Evolutionary conservation across 2,888 invertebrate species (phyloP), one percentile per base, ranked within the genome.

Genomic region (Dione vanillae): DNA sequence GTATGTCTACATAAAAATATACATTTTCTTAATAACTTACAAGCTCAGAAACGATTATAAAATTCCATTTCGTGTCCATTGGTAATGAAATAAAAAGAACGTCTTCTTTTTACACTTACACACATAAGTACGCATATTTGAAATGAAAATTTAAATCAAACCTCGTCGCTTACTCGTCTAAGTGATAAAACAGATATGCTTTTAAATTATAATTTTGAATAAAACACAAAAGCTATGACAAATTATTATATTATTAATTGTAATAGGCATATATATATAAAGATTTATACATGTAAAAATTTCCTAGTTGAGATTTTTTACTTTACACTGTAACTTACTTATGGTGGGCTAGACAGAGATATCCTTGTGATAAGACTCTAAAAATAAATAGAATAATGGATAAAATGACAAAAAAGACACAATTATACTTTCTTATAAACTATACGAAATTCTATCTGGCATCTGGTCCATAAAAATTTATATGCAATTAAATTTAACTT

Each of bases 381-480:
- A 27, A 27, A 27, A 27, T 3, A 27, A 3, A 27, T 5, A 49
- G 16, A 2, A 43, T 45, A 49, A 16, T 10, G 19, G 19, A 49
- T 11, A 49, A 40, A 40, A 10, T 1, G 10, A 40, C 9, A 49
- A 19, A 56, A 56, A 37, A 43, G n/a, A 61, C 43, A 43, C 27
- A 43, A 61, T 61, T 45, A 61, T 35, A 2, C 27, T 61, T 61
- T 27, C 27, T 61, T 61, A 61, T 27, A 61, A 61, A 61, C 61
- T 61, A 45, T 16, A 12, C 16, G 10, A 61, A 61, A 61, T 61
- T 61, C 61, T 12, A 61, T 43, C 61, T 61, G 45, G 61, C 61
- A 61, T 61, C 61, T 61, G 61, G 61, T 27, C 61, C 61, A 61
- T 61, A 35, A 61, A 61, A 61, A 35, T 43, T 61, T 61, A 61